Evolutionary conservation across 2,888 invertebrate species (phyloP).

Genomic region (Tribolium freemani): DNA sequence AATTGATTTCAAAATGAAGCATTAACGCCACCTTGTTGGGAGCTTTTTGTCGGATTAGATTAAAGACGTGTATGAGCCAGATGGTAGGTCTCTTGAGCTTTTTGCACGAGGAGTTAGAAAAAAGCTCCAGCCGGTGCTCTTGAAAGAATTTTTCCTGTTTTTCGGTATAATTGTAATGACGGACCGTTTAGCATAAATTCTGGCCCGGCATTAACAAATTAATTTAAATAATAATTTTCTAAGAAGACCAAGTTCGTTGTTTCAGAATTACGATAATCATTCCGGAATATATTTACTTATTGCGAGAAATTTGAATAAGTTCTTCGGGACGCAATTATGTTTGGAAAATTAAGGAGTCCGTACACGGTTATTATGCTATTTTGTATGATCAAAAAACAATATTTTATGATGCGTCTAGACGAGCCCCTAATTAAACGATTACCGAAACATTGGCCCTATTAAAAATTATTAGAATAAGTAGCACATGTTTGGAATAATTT

Average conservation of each 20-base stretch:
- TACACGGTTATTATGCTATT: conserved; percentile 54
- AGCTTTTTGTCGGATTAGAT: conserved; percentile 17
- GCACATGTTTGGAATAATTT: conserved; percentile 44
- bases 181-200: conserved; percentile 33
- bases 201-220: conserved; percentile 37
- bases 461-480: conserved; percentile 49
- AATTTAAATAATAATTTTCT: conserved; percentile 39
- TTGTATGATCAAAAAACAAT: conserved; percentile 56
- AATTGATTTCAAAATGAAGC: conserved; percentile 45
- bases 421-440: conserved; percentile 44
- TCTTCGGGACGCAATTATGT: conserved; percentile 39
- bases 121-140: neutral
- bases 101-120: neutral
- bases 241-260: conserved; percentile 25
- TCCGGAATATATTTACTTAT: conserved; percentile 39
- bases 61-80: conserved; percentile 9
- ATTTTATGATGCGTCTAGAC: conserved; percentile 51
- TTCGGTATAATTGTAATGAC: conserved; percentile 30
- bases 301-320: conserved; percentile 40
- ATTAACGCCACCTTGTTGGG: conserved; percentile 37
- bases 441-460: conserved; percentile 37
- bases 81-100: neutral
- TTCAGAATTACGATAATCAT: conserved; percentile 39
- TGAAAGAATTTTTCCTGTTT: conserved; percentile 9
- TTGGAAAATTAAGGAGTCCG: conserved; percentile 35